A percentile compares a stretch with the other conserved stretches of the same genome.
Evolutionary conservation across 2,797 vertebrate species (phyloP).

Genomic region (Gymnodraco acuticeps): DNA sequence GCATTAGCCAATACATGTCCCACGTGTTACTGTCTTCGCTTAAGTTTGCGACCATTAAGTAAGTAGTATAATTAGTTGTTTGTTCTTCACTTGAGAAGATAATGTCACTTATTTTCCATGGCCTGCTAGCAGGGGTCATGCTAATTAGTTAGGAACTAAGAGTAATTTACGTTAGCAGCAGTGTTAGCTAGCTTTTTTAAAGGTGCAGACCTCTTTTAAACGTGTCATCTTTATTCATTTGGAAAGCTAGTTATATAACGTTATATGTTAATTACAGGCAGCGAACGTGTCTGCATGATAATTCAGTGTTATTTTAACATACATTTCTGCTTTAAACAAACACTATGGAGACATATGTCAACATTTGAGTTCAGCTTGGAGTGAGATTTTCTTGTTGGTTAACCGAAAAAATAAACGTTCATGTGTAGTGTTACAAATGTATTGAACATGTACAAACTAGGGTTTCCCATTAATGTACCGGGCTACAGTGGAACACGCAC

Average conservation of each 20-base stretch:
- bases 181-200: background rate
- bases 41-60: background rate
- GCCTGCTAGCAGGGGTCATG: background rate
- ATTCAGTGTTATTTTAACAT: background rate
- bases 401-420: too few relatives aligned
- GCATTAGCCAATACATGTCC: rapidly evolving
- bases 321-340: background rate
- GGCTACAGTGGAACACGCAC: too few relatives aligned
- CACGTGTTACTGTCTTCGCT: rapidly evolving
- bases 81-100: background rate
- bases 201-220: too few relatives aligned
- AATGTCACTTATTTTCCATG: background rate
- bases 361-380: too few relatives aligned
- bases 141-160: background rate
- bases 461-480: too few relatives aligned
- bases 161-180: background rate
- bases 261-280: background rate
- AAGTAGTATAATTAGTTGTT: background rate
- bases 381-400: too few relatives aligned
- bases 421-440: too few relatives aligned
- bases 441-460: too few relatives aligned
- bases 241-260: background rate
- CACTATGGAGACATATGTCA: background rate
- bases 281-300: background rate
- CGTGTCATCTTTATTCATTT: background rate